A percentile compares a stretch with the other conserved stretches of the same genome.
Evolutionary conservation across 2,113 vertebrate genomes (phyloP).

Genomic region (Crypturellus undulatus): DNA sequence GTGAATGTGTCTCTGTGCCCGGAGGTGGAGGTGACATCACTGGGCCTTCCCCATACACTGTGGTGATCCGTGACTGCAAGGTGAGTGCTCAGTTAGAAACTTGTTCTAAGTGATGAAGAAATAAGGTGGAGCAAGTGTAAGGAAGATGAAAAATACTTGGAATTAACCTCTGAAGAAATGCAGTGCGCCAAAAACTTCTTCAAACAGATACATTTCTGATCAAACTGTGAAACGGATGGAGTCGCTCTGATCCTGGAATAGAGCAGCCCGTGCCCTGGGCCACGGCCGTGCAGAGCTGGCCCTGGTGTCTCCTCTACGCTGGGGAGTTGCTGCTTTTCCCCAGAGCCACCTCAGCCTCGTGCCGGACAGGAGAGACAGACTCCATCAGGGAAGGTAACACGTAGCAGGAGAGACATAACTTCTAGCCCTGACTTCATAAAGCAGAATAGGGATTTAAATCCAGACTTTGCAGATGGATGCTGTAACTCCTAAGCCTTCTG

Average conservation of each 20-base stretch:
- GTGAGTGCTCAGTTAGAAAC: fast-evolving
- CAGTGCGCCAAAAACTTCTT: too few species aligned
- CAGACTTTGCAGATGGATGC: fast-evolving
- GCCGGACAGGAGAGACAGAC: fast-evolving
- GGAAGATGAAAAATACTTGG: neutral
- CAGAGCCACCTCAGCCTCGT: neutral
- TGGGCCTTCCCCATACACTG: neutral
- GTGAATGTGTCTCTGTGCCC: fast-evolving
- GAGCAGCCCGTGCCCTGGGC: neutral
- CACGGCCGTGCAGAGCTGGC: neutral
- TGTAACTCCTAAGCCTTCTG: neutral
- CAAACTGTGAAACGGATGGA: neutral
- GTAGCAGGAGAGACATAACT: neutral
- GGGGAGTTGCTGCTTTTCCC: neutral
- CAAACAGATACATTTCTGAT: neutral
- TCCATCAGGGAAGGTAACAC: neutral
- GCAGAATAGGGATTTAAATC: neutral
- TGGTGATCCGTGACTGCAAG: neutral
- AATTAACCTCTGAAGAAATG: neutral
- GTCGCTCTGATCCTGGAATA: neutral
- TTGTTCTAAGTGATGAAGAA: neutral
- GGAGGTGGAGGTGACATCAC: neutral
- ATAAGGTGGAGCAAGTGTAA: fast-evolving
- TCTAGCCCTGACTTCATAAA: neutral
- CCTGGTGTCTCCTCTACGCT: neutral